Conservation (phyloP, 2,888 invertebrate species). For the Busseola fusca region DNA sequence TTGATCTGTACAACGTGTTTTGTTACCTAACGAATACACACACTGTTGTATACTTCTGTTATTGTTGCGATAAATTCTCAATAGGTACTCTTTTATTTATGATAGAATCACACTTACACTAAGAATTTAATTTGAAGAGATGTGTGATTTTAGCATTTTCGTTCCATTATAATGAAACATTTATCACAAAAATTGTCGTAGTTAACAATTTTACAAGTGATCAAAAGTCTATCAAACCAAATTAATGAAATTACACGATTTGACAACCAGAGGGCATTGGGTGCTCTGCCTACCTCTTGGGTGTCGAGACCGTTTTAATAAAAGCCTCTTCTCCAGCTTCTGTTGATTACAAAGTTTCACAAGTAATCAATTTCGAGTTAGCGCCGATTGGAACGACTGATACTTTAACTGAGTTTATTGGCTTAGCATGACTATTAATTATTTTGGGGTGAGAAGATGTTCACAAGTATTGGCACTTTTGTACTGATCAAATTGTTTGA, state of each 20-base stretch:
- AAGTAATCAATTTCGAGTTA: conserved; percentile 63
- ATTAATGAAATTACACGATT: conserved; percentile 54
- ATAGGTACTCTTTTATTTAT: neutral
- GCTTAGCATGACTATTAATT: conserved; percentile 57
- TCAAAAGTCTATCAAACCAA: conserved; percentile 36
- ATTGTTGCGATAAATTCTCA: neutral
- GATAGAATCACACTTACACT: neutral
- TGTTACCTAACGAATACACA: neutral
- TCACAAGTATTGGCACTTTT: conserved; percentile 40
- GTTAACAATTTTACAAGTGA: conserved; percentile 8
- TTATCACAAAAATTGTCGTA: neutral
- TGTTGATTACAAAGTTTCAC: conserved; percentile 62
- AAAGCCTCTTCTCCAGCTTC: conserved; percentile 49
- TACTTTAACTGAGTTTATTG: conserved; percentile 60
- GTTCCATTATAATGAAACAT: neutral
- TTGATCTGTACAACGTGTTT: conserved; percentile 20
- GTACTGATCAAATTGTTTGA: conserved; percentile 25
- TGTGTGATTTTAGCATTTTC: neutral
- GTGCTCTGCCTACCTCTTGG: neutral
- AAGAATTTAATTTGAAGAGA: neutral
- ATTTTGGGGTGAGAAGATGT: conserved; percentile 47
- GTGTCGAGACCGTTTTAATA: conserved; percentile 48
- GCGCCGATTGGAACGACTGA: conserved; percentile 53
- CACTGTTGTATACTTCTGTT: neutral
- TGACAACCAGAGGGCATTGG: conserved; percentile 48